Evolutionary conservation across 2,888 invertebrate genomes (phyloP), one percentile per base, ranked within the genome.

Genomic region (Spialia ferax): DNA sequence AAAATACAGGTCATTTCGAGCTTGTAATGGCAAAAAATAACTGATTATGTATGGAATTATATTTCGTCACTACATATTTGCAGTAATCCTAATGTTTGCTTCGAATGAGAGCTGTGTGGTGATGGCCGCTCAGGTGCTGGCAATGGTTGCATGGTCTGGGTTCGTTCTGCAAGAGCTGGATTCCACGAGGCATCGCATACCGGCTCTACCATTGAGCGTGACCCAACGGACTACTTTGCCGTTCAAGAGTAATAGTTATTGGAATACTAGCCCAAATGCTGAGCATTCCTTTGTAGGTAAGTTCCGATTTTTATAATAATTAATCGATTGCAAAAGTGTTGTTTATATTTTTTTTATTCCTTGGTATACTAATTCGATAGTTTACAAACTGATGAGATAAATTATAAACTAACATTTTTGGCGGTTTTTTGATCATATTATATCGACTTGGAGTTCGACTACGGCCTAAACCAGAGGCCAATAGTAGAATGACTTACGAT

Each of bases 51-150:
- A 6, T 42, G 15, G 15, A 42, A 42, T 42, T n/a, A n/a, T n/a
- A n/a, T n/a, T n/a, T n/a, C n/a, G n/a, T 42, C 6, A 5, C 0
- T 4, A 5, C 6, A 42, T 68, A 10, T 68, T 82, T 79, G 23
- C 79, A 93, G 93, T 87, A 35, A 91, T 93, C 48, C 77, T 93
- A 63, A 86, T 93, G 18, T 93, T 93, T 66, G 93, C 93, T 0
- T 86, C 92, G 0, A 89, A 93, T 69, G 92, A 93, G 1, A 77
- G 85, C 0, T 75, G 82, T 32, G 92, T 93, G 5, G 50, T 80
- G 10, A 85, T 92, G 85, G 75, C 84, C 0, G 80, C 86, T 0
- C 93, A 93, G 76, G 80, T 89, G 6, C 71, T 93, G 2, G 81
- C 91, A 0, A 68, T 92, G 6, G 73, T 84, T 0, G 86, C 77